Evolutionary conservation across 64 coral and sea anemone species (phyloP), one percentile per base, ranked within the genome.

Genomic region (Pocillopora verrucosa): DNA sequence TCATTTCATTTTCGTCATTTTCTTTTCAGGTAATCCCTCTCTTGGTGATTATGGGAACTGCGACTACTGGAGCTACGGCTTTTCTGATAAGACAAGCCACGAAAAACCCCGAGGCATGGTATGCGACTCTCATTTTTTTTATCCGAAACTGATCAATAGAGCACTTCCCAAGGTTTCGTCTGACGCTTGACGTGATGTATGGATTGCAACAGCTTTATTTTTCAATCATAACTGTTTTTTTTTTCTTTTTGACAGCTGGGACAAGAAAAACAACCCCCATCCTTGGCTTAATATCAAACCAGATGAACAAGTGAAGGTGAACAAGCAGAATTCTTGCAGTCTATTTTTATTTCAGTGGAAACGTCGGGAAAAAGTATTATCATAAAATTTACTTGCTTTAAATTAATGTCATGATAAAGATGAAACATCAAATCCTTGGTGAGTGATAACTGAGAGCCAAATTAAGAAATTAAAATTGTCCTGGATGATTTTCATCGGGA

Each of bases 241-340:
- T 12, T 59, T 80, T 36, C 34, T 61, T 81, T 72, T 51, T 85
- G 15, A 2, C 34, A 92, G 90, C 20, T 87, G 84, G 76, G 90
- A 92, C 75, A 87, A 86, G 68, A 80, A 37, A 77, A 87, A 79
- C 35, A 92, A 92, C 12, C 90, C 75, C 22, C 63, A 87, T 41
- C 90, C 90, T 3, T 92, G 90, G 90, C 70, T 87, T 5, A 86
- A 74, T 35, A 77, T 92, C 73, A 80, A 86, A 15, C 60, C 58
- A 24, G 61, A 92, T 73, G 83, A 92, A 87, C 90, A 85, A 72
- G 82, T 85, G 10, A 85, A 85, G 82, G 82, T 85, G 7, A 83
- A 35, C 9, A 30, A 4, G 67, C 19, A n/a, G 25, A 70, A 30
- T 30, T 11, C 22, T 11, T n/a, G n/a, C 0, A 2, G 3, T 51